Conservation (phyloP, 2,888 invertebrate species). For the Meta bourneti region DNA sequence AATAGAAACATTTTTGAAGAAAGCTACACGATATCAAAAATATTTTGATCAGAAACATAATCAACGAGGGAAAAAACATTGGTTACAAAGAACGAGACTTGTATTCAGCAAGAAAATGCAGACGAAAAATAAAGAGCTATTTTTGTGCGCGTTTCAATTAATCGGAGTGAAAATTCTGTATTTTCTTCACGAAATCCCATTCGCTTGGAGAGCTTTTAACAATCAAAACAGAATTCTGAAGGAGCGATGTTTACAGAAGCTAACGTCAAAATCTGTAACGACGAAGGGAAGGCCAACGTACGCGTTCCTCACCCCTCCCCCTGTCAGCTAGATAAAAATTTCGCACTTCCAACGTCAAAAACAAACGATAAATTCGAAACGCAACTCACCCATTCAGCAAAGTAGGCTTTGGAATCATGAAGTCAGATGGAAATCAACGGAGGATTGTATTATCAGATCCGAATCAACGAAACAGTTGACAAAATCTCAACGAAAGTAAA, state of each 20-base stretch:
- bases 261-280: conserved; percentile 26
- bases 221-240: conserved; percentile 10
- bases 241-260: conserved; percentile 35
- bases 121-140: no score
- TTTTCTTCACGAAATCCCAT: neutral
- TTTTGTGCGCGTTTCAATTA: no score
- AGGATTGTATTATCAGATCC: neutral
- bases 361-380: neutral
- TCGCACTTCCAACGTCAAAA: neutral
- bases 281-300: conserved; percentile 35
- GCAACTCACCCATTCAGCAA: conserved; percentile 46
- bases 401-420: conserved; percentile 55
- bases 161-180: neutral
- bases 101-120: no score
- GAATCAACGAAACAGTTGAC: neutral
- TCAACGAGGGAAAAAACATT: no score
- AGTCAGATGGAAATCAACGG: neutral
- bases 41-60: no score
- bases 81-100: no score
- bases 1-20: no score
- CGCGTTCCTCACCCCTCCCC: conserved; percentile 21
- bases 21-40: no score
- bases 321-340: conserved; percentile 18
- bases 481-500: neutral
- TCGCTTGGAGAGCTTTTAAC: neutral